phyloP scores from a whole-genome alignment of 2,888 invertebrate genomes.

The Andricus quercusramuli region DNA sequence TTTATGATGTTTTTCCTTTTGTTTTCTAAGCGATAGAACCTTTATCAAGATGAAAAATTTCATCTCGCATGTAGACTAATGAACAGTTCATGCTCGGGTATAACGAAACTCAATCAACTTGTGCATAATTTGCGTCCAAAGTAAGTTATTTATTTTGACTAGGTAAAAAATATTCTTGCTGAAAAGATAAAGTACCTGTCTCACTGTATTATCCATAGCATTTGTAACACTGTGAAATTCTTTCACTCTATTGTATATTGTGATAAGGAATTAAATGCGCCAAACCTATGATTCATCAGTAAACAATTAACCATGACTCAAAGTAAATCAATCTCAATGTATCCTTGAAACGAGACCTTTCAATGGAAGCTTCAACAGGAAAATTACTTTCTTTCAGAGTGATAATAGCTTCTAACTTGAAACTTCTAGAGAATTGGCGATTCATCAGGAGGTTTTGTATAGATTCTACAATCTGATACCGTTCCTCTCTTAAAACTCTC shows the following conservation, averaged over 20 bases:
- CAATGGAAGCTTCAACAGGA: slow-evolving; percentile 58
- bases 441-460: slow-evolving; percentile 54
- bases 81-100: background rate
- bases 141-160: slow-evolving; percentile 24
- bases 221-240: background rate
- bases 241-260: background rate
- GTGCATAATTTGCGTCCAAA: slow-evolving; percentile 32
- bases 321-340: slow-evolving; percentile 14
- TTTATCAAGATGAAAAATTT: background rate
- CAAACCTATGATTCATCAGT: slow-evolving; percentile 1
- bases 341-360: slow-evolving; percentile 42
- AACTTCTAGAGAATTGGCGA: slow-evolving; percentile 57
- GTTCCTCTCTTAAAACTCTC: slow-evolving; percentile 26
- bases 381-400: slow-evolving; percentile 62
- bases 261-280: too few species aligned
- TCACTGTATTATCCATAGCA: background rate
- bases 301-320: background rate
- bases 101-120: slow-evolving; percentile 32
- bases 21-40: background rate
- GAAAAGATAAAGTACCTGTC: background rate
- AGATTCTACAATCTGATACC: background rate
- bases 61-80: slow-evolving; percentile 1
- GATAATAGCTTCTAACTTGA: slow-evolving; percentile 59
- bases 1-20: slow-evolving; percentile 21
- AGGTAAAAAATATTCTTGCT: slow-evolving; percentile 6